phyloP scores from a whole-genome alignment of 2,888 invertebrate genomes.

The Zhuqinia jingwanae region DNA sequence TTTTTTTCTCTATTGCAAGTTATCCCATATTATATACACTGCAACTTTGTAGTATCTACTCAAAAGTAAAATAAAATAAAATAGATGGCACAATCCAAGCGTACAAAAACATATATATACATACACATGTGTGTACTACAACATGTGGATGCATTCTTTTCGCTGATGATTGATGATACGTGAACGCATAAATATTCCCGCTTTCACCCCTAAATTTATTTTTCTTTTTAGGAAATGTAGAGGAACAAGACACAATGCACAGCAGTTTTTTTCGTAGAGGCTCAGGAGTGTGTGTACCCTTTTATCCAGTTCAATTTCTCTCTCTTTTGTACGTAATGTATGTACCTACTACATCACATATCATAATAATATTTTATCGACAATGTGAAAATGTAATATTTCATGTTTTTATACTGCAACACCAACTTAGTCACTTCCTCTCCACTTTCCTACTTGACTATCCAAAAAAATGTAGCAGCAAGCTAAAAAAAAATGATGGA shows the following conservation, averaged over 20 bases:
- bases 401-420: slow-evolving; percentile 1
- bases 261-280: neutral
- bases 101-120: neutral
- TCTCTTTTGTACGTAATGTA: too few relatives aligned
- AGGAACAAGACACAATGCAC: too few relatives aligned
- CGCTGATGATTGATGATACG: slow-evolving; percentile 33
- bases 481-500: neutral
- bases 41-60: too few relatives aligned
- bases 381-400: slow-evolving; percentile 29
- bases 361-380: neutral
- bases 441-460: neutral
- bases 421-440: neutral
- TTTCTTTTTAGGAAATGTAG: neutral
- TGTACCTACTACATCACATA: neutral
- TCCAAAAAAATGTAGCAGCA: neutral
- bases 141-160: too few relatives aligned
- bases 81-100: neutral
- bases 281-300: neutral
- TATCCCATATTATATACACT: too few relatives aligned
- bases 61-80: neutral
- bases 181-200: slow-evolving; percentile 31
- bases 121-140: too few relatives aligned
- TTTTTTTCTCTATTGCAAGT: too few relatives aligned
- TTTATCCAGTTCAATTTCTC: neutral
- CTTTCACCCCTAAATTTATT: neutral